Base-by-base conservation (phyloP, 1,140 invertebrate genomes). In the Matsumurasca onukii region DNA sequence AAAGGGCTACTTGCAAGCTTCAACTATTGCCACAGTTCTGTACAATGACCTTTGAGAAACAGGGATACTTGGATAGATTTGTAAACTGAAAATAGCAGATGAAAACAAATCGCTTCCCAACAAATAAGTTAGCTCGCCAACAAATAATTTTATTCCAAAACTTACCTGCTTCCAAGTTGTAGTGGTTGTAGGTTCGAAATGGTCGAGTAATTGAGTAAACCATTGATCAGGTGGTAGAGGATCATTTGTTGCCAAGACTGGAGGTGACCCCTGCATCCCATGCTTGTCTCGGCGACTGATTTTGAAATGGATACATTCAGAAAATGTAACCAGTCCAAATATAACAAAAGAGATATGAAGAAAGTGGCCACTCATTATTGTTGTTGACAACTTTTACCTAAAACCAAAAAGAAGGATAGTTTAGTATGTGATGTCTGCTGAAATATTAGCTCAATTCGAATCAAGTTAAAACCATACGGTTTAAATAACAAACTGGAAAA, bases 131-230 rank as follows among this genome's bases (percentile, higher is more conserved):
- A 5, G 17, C 34, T 39, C 34, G 34, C 34, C 34, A 39, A 39
- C 34, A 52, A 20, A 22, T 52, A 24, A 52, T 12, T 52, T 52
- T 24, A 52, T 52, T 12, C 20, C 49, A 12, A 5, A 52, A 20
- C 22, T 71, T 77, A 90, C 89, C 80, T 92, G 91, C 73, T 87
- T 80, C 91, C 92, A 95, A 48, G 79, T 85, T 68, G 78, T 77
- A 3, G 76, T 74, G 69, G 90, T 85, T 0, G 84, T 83, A 22
- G 85, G 83, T 73, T 86, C 83, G 72, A 88, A 92, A 81, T 95
- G 92, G 78, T 94, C 89, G 24, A 94, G 75, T 67, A 79, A 82
- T 77, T 95, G 93, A 3, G 79, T 78, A 73, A 93, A 90, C 91
- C 91, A 94, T 75, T 86, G 76, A 62, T 89, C 88, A 0, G 80